Conservation (phyloP, 2,888 invertebrate genomes). For the Zaprionus obscuricornis region DNA sequence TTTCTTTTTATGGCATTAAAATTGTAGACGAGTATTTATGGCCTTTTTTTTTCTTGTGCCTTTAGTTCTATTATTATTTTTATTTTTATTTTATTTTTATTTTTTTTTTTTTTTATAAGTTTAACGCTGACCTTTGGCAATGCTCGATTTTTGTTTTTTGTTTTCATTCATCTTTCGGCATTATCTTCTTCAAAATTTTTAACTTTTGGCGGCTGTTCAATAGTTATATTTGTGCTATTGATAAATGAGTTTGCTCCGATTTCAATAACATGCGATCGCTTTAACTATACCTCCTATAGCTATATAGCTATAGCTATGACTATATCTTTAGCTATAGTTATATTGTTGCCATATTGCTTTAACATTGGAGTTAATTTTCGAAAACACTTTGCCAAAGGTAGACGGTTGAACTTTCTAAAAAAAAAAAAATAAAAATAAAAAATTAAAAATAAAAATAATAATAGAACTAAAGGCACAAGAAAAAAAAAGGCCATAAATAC, state of each 20-base stretch:
- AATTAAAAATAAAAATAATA: no score
- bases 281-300: slow-evolving; percentile 15
- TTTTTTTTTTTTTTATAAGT: no score
- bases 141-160: background rate
- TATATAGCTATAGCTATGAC: no score
- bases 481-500: slow-evolving; percentile 18
- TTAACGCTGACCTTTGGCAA: slow-evolving; percentile 39
- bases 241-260: slow-evolving; percentile 75
- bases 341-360: no score
- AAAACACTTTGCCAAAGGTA: slow-evolving; percentile 50
- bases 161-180: slow-evolving; percentile 23
- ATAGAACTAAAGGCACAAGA: no score
- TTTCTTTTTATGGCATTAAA: slow-evolving; percentile 48
- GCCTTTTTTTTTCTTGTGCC: slow-evolving; percentile 13
- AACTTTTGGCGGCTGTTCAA: slow-evolving; percentile 14
- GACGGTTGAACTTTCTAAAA: no score
- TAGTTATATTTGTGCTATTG: slow-evolving; percentile 38
- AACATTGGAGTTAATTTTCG: slow-evolving; percentile 68
- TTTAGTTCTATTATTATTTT: no score
- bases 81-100: no score
- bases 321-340: no score
- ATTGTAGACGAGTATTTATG: slow-evolving; percentile 4
- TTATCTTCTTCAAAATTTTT: slow-evolving; percentile 19
- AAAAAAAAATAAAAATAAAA: no score
- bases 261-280: slow-evolving; percentile 64